Evolutionary conservation across 64 coral and sea anemone genomes (phyloP).

Genomic region (Montipora cactus): DNA sequence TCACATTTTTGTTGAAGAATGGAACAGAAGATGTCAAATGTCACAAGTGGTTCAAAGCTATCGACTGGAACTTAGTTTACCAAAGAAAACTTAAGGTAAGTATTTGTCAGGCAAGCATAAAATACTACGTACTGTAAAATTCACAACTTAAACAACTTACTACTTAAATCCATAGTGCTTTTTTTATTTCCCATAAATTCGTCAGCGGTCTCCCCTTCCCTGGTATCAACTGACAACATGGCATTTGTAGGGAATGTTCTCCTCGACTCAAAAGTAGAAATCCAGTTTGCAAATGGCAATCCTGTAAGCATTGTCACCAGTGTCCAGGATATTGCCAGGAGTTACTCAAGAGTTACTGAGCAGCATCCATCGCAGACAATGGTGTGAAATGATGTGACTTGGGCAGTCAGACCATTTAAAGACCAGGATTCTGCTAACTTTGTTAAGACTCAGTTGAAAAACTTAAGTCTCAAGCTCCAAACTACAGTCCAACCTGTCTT

Average conservation of each 20-base stretch:
- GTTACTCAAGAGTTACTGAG: no score
- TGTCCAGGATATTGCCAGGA: neutral
- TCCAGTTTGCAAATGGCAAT: neutral
- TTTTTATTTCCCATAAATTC: neutral
- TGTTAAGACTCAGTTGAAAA: no score
- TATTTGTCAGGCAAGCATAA: neutral
- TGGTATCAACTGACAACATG: neutral
- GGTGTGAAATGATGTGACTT: no score
- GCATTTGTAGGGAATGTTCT: no score
- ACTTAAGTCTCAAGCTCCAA: no score
- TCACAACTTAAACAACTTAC: neutral
- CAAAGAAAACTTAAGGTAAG: conserved; percentile 98
- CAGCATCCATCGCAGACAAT: no score
- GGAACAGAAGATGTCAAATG: conserved; percentile 97
- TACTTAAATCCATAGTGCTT: no score
- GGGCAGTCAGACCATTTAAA: no score
- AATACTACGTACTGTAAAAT: neutral
- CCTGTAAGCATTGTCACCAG: neutral
- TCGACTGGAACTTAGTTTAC: conserved; percentile 98
- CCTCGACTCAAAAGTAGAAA: neutral
- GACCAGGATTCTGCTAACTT: no score
- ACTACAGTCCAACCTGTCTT: no score
- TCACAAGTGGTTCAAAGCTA: conserved; percentile 99
- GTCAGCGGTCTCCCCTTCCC: neutral
- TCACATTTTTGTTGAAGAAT: conserved; percentile 74